Evolutionary conservation across 2,113 vertebrate species (phyloP), one percentile per base, ranked within the genome.

Genomic region (Sylvietta virens): DNA sequence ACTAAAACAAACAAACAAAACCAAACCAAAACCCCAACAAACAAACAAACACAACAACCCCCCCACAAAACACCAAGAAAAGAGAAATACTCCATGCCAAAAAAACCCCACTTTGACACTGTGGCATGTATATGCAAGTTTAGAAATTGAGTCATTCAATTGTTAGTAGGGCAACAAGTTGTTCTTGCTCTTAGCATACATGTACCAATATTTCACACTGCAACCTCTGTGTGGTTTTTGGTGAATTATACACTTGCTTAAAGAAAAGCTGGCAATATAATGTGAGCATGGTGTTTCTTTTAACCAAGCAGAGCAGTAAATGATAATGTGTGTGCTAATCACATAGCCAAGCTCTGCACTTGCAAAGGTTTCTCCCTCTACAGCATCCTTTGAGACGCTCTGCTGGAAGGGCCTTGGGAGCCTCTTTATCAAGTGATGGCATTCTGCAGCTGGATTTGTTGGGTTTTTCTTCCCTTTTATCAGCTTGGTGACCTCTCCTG

Each of bases 191-290:
- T 85, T 62, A 37, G 30, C 27, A 13, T 21, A 7, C 3, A 7
- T 1, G 0, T 31, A 21, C 42, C 13, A 9, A 1, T 50, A 47
- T 73, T 90, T 85, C 54, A 27, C 0, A 1, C 11, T 37, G 58
- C 42, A 69, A 48, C 45, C 11, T 61, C 5, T 51, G 28, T 37
- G 33, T 33, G 30, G 23, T 18, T 71, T 44, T 51, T 37, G 53
- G 30, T 4, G 8, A 71, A 48, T 40, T 4, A 45, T 33, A 10
- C 13, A 19, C 12, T 76, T 91, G 20, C 37, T 53, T 69, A 54
- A 35, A 56, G 53, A 79, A 91, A 62, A 85, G 26, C 28, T 84
- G 56, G 40, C 53, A 62, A 11, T 20, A 22, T 12, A 85, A 40
- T 3, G 11, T 50, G 51, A 87, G 11, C 18, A 23, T 0, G 1